Evolutionary conservation across 1,140 invertebrate species (phyloP).

Genomic region (Neuroterus valhalla): DNA sequence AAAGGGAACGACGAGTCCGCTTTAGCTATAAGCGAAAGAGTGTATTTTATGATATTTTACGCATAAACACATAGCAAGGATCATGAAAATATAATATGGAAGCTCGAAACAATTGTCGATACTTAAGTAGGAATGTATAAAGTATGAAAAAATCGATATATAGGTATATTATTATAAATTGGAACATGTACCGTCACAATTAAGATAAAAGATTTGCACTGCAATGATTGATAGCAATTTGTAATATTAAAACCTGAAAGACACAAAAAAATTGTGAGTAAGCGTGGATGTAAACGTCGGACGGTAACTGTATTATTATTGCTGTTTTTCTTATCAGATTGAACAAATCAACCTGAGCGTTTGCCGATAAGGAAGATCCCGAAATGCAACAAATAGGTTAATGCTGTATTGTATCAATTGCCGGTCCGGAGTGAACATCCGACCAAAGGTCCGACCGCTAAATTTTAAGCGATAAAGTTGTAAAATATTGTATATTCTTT

Average conservation of each 20-base stretch:
- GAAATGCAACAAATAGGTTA: too few species aligned
- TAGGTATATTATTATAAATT: conserved; percentile 18
- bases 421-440: not conserved
- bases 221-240: not conserved
- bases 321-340: not conserved
- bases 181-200: conserved; percentile 12
- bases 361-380: too few species aligned
- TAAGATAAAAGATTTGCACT: conserved; percentile 4
- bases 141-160: not conserved
- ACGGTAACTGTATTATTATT: not conserved
- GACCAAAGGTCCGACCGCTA: conserved; percentile 18
- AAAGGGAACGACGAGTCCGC: conserved; percentile 58
- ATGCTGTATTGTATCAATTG: not conserved
- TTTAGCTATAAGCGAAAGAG: conserved; percentile 60
- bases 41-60: conserved; percentile 72
- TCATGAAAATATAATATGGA: conserved; percentile 40
- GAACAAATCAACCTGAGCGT: too few species aligned
- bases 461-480: conserved; percentile 36
- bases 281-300: not conserved
- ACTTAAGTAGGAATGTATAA: conserved; percentile 55
- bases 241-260: not conserved
- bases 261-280: conserved; percentile 10
- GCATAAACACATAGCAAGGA: conserved; percentile 51
- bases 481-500: conserved; percentile 43
- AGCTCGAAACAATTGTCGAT: conserved; percentile 37